These are phyloP conservation scores for Portunus trituberculatus DNA, from an alignment of 1,140 invertebrate genomes.

Conservation along the genomic window DNA sequence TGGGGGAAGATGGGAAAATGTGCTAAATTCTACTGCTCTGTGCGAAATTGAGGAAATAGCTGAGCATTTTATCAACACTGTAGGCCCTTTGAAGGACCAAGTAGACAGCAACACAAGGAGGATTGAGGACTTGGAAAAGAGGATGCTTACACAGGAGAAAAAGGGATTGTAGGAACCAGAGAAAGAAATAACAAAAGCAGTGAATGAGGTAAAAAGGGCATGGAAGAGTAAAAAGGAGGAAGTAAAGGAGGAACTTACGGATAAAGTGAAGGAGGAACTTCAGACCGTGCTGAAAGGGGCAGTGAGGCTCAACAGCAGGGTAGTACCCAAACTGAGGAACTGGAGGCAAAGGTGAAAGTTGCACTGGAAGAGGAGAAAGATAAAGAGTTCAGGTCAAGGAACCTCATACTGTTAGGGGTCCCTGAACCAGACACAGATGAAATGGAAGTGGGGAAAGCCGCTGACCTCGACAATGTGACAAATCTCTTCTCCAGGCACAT, in stretches of 20 bases:
- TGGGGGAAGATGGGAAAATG: conserved; percentile 23
- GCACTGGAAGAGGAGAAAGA: conserved; percentile 2
- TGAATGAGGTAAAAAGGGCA: conserved; percentile 5
- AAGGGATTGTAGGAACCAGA: not conserved
- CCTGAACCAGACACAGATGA: conserved; percentile 58
- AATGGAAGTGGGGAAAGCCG: conserved; percentile 34
- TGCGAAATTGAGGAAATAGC: not conserved
- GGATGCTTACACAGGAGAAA: not conserved
- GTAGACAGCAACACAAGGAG: conserved; percentile 22
- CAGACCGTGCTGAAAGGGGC: not conserved
- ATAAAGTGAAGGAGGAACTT: conserved; percentile 6
- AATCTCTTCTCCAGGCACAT: conserved; percentile 30
- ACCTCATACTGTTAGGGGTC: conserved; percentile 43
- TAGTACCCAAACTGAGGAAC: conserved; percentile 39
- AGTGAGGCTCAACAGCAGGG: conserved; percentile 38
- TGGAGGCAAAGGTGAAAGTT: not conserved
- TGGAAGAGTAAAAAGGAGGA: not conserved
- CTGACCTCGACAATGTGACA: conserved; percentile 23
- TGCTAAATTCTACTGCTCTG: conserved; percentile 32
- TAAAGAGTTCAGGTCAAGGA: conserved; percentile 43
- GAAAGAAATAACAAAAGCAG: not conserved
- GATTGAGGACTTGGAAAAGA: conserved; percentile 29
- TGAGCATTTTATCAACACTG: not conserved
- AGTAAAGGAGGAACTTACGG: not conserved
- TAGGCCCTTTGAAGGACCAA: conserved; percentile 21